These are phyloP conservation scores for Metalampra italica DNA, from an alignment of 2,888 invertebrate genomes.

Conservation along the genomic window DNA sequence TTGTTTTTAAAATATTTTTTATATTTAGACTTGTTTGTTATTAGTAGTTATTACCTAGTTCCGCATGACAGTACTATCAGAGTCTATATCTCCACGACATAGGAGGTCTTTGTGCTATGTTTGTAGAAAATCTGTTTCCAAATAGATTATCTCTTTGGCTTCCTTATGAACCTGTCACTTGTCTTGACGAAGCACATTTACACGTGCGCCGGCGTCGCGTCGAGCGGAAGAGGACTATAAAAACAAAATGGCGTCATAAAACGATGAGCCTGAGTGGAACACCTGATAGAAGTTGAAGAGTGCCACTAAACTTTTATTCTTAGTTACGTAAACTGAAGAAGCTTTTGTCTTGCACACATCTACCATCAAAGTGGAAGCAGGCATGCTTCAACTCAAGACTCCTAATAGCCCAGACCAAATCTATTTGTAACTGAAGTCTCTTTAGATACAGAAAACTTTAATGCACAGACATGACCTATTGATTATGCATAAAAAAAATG, in stretches of 20 bases:
- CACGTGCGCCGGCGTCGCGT: slow-evolving; percentile 36
- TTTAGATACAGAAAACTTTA: too few relatives aligned
- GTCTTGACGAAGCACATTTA: slow-evolving; percentile 27
- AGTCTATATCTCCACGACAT: too few relatives aligned
- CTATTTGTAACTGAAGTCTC: too few relatives aligned
- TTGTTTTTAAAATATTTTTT: too few relatives aligned
- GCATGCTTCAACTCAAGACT: too few relatives aligned
- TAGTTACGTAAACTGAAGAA: slow-evolving; percentile 6
- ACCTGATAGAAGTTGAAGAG: slow-evolving; percentile 40
- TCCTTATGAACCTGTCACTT: not conserved
- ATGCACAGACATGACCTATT: too few relatives aligned
- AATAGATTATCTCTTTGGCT: not conserved
- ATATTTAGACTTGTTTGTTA: too few relatives aligned
- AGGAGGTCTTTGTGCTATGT: not conserved
- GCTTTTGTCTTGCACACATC: not conserved
- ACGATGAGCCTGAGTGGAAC: slow-evolving; percentile 30
- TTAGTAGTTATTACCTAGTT: too few relatives aligned
- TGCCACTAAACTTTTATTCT: slow-evolving; percentile 26
- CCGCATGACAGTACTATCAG: too few relatives aligned
- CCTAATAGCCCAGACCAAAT: too few relatives aligned
- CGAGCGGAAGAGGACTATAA: slow-evolving; percentile 53
- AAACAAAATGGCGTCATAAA: slow-evolving; percentile 43
- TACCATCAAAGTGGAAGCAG: not conserved
- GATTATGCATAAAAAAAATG: too few relatives aligned
- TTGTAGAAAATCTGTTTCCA: too few relatives aligned